Percentiles rank a stretch among this genome's conserved stretches.
Conservation (phyloP, 2,797 vertebrate genomes). For the Nasua narica region DNA sequence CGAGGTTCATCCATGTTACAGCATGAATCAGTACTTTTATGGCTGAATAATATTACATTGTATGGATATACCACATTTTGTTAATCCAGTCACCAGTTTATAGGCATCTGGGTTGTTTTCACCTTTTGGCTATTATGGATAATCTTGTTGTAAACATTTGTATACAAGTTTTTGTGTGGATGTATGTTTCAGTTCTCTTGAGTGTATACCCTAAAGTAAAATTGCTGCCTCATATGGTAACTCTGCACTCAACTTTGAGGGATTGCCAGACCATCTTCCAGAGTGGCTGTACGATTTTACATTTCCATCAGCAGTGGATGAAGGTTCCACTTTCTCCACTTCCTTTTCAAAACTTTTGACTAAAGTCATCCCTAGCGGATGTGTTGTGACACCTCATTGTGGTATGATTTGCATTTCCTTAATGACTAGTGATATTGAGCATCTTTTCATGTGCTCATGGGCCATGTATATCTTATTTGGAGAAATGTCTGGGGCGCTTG, state of each 20-base stretch:
- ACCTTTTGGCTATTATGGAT: neutral
- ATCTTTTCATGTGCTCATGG: neutral
- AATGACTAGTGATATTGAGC: neutral
- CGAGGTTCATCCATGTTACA: neutral
- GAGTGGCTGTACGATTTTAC: neutral
- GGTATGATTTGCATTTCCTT: neutral
- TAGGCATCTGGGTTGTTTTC: neutral
- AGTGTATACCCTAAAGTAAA: neutral
- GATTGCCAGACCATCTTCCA: neutral
- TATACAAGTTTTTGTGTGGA: neutral
- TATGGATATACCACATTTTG: neutral
- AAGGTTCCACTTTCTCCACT: neutral
- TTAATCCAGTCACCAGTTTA: neutral
- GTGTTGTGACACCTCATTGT: neutral
- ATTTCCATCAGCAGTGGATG: neutral
- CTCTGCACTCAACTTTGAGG: neutral
- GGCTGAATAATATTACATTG: neutral
- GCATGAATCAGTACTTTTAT: neutral
- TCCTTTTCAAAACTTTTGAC: neutral
- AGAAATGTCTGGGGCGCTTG: neutral
- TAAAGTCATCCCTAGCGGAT: neutral
- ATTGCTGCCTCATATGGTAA: neutral
- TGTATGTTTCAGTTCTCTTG: neutral
- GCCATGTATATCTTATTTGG: neutral
- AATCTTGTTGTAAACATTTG: neutral